Base-by-base conservation (phyloP, 1,140 invertebrate species). In the Apis laboriosa region DNA sequence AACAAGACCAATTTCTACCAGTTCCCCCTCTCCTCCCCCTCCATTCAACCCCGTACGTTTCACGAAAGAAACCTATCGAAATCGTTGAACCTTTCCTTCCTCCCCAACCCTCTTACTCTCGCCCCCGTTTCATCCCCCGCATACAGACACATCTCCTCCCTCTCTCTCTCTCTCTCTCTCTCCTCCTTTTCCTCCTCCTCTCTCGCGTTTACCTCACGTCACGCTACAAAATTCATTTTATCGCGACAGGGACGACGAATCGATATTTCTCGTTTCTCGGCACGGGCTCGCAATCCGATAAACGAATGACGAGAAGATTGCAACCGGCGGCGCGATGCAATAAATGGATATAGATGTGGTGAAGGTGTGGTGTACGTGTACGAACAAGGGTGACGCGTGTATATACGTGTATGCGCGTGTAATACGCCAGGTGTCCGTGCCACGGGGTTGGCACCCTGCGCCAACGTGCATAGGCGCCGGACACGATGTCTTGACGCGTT, bases 201-300 rank as follows among this genome's bases (percentile, higher is more conserved):
- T 55, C 34, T 64, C 56, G 58, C 85, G 68, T 78, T 77, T 77
- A 70, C 51, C 49, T 64, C 75, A 53, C 68, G 77, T 81, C 70
- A 77, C 84, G 64, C 77, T 87, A 76, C 86, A 85, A 84, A 90
- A 90, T 90, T 89, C 90, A 90, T 90, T 89, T 89, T 87, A 90
- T 90, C 87, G 79, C 84, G 77, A 83, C 80, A 80, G 77, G 66
- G 34, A 64, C 82, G 86, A 80, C 67, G 88, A 83, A 89, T 90
- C 89, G 88, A 90, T 90, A 89, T 87, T 82, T 90, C 84, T 87
- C 76, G 80, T 88, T 78, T 58, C 76, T 49, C 77, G 75, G 58
- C 71, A 77, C 85, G 76, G 84, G 85, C 77, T 87, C 28, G 71
- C 80, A 82, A 89, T 87, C 76, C 77, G 81, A 89, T 87, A 89